Base-by-base conservation (phyloP, 2,888 invertebrate genomes). In the Cryptocephalus primarius region DNA sequence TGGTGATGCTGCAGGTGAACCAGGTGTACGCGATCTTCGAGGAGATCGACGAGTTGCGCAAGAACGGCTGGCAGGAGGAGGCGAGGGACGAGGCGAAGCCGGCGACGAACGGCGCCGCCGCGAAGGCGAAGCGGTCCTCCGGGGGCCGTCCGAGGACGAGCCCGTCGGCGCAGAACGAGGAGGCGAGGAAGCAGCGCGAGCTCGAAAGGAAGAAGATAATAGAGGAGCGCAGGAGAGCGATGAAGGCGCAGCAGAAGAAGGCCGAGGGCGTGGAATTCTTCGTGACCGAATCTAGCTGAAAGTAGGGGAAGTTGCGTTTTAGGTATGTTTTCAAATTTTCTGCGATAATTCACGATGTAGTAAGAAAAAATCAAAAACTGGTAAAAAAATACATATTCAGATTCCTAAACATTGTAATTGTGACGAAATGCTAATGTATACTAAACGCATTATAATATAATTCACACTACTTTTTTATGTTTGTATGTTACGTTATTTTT, bases 1-100 rank as follows among this genome's bases (percentile, higher is more conserved):
- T 96, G 92, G 91, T 95, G 32, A 83, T 85, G 67, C 76, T 95
- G 42, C 94, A 95, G 72, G 87, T 95, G 13, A 80, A 82, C 50
- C 88, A 93, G 62, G 83, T 95, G 45, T 83, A 91, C 64, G 77
- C 79, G 4, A 72, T 88, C 56, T 91, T 88, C 66, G 75, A 78
- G 10, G 83, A 85, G 48, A 76, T 89, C 34, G 79, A 79, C 8
- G 63, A 63, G 9, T 68, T 85, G 9, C 79, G 76, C 58, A 73
- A 67, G 9, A 83, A 82, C 53, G 75, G 79, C 48, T 89, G 89
- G 88, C 75, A 71, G 61, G 75, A 80, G 66, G 32, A 38, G 34
- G 34, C 1, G 56, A 50, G 46, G 61, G 38, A 34, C 41, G 4
- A 31, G 8, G 33, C 36, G 10, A 40, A 12, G 6, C 8, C 41